Evolutionary conservation across 2,888 invertebrate genomes (phyloP).

Genomic region (Tanypteryx hageni): DNA sequence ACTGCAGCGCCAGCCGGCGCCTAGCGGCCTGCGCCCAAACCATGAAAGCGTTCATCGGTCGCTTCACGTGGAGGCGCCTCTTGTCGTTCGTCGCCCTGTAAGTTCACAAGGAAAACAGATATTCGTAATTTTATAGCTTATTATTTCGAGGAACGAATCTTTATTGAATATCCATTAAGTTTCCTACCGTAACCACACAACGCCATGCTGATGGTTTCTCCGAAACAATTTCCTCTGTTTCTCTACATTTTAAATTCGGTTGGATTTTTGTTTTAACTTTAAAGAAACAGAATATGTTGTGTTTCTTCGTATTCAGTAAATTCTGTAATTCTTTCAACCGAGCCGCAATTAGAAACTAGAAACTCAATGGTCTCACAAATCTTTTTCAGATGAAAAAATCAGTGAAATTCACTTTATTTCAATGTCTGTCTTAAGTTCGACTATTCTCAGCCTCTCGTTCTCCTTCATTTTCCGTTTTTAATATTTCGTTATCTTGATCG

Average conservation of each 20-base stretch:
- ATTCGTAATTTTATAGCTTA: neutral
- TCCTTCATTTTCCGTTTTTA: neutral
- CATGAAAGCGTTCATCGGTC: conserved; percentile 80
- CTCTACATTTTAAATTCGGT: too few relatives aligned
- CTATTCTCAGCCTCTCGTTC: too few relatives aligned
- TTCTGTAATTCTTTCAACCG: neutral
- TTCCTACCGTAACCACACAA: too few relatives aligned
- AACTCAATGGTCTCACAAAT: neutral
- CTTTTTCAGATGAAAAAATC: too few relatives aligned
- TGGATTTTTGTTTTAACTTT: too few relatives aligned
- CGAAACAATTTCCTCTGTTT: too few relatives aligned
- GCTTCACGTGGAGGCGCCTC: conserved; percentile 76
- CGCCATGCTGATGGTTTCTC: too few relatives aligned
- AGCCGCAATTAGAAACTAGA: neutral
- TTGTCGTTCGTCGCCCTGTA: conserved; percentile 72
- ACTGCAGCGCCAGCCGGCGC: conserved; percentile 76
- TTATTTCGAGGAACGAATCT: neutral
- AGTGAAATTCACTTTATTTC: too few relatives aligned
- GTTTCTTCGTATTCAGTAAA: neutral
- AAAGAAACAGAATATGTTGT: too few relatives aligned
- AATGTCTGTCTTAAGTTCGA: too few relatives aligned
- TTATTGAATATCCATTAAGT: neutral
- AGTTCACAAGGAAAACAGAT: neutral
- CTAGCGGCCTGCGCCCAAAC: conserved; percentile 79
- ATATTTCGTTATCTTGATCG: neutral